Percentiles rank a stretch among this genome's conserved stretches.
Evolutionary conservation across 2,113 vertebrate genomes (phyloP).

Genomic region (Anolis sagrei): DNA sequence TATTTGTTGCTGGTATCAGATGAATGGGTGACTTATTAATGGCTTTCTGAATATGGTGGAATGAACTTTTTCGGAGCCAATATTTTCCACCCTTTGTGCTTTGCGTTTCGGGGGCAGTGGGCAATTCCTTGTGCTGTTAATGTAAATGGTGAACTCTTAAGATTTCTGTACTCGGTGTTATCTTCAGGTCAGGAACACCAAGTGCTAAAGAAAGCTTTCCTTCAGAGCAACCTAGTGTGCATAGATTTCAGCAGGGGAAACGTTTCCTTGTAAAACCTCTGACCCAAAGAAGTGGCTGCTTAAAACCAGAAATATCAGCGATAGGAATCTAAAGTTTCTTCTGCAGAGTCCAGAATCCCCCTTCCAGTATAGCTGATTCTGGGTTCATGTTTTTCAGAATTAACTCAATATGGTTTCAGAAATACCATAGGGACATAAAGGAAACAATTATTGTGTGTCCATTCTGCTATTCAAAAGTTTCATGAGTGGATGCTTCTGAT

Average conservation of each 20-base stretch:
- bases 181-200: background rate
- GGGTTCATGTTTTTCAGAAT: too few relatives aligned
- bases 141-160: background rate
- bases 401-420: too few relatives aligned
- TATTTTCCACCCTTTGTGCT: background rate
- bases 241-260: background rate
- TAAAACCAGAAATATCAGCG: too few relatives aligned
- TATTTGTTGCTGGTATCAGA: conserved; percentile 67
- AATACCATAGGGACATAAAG: too few relatives aligned
- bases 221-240: background rate
- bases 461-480: too few relatives aligned
- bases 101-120: background rate
- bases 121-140: background rate
- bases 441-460: too few relatives aligned
- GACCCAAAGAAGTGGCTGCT: too few relatives aligned
- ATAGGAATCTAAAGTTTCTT: too few relatives aligned
- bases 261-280: background rate
- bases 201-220: background rate
- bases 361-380: too few relatives aligned
- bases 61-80: conserved; percentile 30
- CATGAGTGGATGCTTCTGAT: too few relatives aligned
- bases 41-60: conserved; percentile 34
- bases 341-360: too few relatives aligned
- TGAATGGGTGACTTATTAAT: conserved; percentile 82
- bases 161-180: background rate